These are phyloP conservation scores for Lepidostoma basale DNA, from an alignment of 1,140 invertebrate species.

Conservation along the genomic window DNA sequence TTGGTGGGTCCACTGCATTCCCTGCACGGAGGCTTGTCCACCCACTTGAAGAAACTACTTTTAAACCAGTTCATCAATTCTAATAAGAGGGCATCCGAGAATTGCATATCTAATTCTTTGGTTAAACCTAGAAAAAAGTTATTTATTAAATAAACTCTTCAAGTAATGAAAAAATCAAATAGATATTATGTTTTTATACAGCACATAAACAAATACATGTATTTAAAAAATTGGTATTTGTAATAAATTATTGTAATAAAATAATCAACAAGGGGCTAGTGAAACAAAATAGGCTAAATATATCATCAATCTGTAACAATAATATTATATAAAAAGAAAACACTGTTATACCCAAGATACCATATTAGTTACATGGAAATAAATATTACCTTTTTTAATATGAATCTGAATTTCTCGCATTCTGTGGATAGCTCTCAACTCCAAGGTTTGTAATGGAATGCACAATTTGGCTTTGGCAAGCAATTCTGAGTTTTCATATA, in stretches of 20 bases:
- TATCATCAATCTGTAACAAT: too few relatives aligned
- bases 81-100: constrained; percentile 77
- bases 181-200: too few relatives aligned
- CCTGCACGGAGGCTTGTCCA: constrained; percentile 78
- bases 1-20: constrained; percentile 65
- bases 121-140: constrained; percentile 48
- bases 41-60: constrained; percentile 88
- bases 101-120: constrained; percentile 61
- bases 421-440: constrained; percentile 65
- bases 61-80: constrained; percentile 92
- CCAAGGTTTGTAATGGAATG: constrained; percentile 67
- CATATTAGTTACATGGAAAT: too few relatives aligned
- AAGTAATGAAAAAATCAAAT: too few relatives aligned
- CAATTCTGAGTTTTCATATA: constrained; percentile 69
- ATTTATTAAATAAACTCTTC: constrained; percentile 7
- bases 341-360: too few relatives aligned
- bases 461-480: constrained; percentile 63
- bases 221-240: too few relatives aligned
- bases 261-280: too few relatives aligned
- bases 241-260: too few relatives aligned
- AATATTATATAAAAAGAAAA: too few relatives aligned
- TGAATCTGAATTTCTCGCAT: constrained; percentile 67
- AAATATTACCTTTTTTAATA: constrained; percentile 58
- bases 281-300: too few relatives aligned
- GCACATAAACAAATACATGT: too few relatives aligned